phyloP scores from a whole-genome alignment of 2,113 vertebrate genomes.

The Myrmecophaga tridactyla region DNA sequence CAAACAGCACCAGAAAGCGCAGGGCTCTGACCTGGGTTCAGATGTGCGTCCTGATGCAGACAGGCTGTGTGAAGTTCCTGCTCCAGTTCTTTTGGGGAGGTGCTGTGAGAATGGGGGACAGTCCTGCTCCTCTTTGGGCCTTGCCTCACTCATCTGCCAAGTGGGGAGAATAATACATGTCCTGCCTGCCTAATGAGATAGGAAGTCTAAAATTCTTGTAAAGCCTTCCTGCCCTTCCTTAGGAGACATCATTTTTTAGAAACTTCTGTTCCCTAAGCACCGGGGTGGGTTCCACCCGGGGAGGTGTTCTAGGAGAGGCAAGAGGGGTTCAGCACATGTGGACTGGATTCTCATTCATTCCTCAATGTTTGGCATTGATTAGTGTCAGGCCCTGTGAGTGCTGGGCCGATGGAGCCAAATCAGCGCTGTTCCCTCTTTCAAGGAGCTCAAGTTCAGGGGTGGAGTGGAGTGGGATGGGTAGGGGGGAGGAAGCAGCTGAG shows the following conservation, averaged over 20 bases:
- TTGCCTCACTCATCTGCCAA: slow-evolving; percentile 20
- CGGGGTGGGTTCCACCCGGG: neutral
- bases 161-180: neutral
- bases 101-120: neutral
- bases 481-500: neutral
- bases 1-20: neutral
- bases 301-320: neutral
- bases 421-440: neutral
- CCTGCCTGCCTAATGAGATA: neutral
- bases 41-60: neutral
- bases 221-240: neutral
- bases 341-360: neutral
- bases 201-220: neutral
- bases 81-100: neutral
- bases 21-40: neutral
- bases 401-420: neutral
- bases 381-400: neutral
- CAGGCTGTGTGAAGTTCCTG: neutral
- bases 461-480: no score
- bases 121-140: neutral
- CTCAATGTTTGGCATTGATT: neutral
- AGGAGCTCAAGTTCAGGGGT: neutral
- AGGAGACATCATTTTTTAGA: neutral
- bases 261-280: neutral
- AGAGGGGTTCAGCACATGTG: no score